Evolutionary conservation across 2,888 invertebrate species (phyloP), one percentile per base, ranked within the genome.

Genomic region (Nomada goodeniana): DNA sequence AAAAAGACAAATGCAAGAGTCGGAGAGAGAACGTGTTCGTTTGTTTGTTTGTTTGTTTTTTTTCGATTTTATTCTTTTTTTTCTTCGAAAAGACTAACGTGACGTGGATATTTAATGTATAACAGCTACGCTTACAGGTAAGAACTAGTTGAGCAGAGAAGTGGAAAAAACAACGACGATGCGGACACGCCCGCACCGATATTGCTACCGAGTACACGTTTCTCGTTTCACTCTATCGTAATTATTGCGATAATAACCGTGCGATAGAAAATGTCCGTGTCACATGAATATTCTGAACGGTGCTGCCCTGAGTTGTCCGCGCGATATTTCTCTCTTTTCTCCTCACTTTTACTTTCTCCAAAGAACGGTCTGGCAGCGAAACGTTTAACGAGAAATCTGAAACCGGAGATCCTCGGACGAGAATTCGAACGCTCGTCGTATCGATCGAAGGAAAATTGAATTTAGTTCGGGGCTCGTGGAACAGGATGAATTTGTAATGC

Each of bases 91-190:
- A 70, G 76, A 69, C 73, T 82, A 80, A 70, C 76, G 76, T 71
- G 79, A 82, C 78, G 88, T 72, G 76, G 79, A 84, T 57, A 76
- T 81, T 72, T 79, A 86, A 76, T 65, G 71, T 86, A 83, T 68
- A 81, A 76, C 57, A 72, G 79, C 71, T 87, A 88, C 84, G 76
- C 79, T 83, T 81, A 85, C 83, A 83, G 86, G 76, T 90, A 88
- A 86, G 82, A 88, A 83, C 90, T 91, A 91, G 89, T 91, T 91
- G 91, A 91, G 91, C 91, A 88, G 86, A 87, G 85, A 89, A 84
- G 85, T 86, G 84, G 82, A 86, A 86, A 83, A 86, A 86, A 86
- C 85, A 85, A 86, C 78, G 86, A 88, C 77, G 84, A 80, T 75
- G 84, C 68, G 76, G 52, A 67, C 84, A 42, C 47, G 29, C 52